phyloP scores from a whole-genome alignment of 1,140 invertebrate species.

The Sminthurides bifidus region DNA sequence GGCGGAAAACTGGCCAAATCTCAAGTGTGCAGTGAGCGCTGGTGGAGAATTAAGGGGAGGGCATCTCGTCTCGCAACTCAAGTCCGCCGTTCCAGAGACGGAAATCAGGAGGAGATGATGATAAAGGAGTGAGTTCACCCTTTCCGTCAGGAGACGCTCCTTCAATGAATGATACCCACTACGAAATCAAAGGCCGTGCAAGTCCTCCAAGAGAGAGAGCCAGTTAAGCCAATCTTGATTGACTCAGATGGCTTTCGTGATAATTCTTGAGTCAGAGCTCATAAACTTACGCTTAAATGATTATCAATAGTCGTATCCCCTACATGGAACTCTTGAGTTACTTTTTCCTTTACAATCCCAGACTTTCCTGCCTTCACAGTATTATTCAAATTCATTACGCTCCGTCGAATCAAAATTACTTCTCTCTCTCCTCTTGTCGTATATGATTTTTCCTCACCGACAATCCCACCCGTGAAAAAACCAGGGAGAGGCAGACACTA shows the following conservation, averaged over 20 bases:
- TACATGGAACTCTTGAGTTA: slow-evolving; percentile 22
- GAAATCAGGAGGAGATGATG: slow-evolving; percentile 10
- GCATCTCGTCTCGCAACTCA: too few relatives aligned
- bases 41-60: too few relatives aligned
- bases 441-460: too few relatives aligned
- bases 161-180: too few relatives aligned
- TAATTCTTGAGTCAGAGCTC: slow-evolving; percentile 28
- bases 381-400: slow-evolving; percentile 5
- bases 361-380: background rate
- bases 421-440: too few relatives aligned
- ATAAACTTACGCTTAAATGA: slow-evolving; percentile 31
- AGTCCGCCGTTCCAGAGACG: too few relatives aligned
- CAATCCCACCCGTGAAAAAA: too few relatives aligned
- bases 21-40: too few relatives aligned
- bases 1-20: too few relatives aligned
- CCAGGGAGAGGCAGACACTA: too few relatives aligned
- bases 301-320: slow-evolving; percentile 26
- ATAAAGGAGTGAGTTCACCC: slow-evolving; percentile 15
- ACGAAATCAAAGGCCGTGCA: background rate
- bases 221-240: slow-evolving; percentile 19
- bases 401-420: background rate
- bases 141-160: slow-evolving; percentile 20
- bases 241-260: slow-evolving; percentile 22
- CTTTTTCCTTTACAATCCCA: background rate
- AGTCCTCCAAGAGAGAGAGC: background rate